phyloP scores from a whole-genome alignment of 2,888 invertebrate genomes.

The Nipponacmea schrenckii region DNA sequence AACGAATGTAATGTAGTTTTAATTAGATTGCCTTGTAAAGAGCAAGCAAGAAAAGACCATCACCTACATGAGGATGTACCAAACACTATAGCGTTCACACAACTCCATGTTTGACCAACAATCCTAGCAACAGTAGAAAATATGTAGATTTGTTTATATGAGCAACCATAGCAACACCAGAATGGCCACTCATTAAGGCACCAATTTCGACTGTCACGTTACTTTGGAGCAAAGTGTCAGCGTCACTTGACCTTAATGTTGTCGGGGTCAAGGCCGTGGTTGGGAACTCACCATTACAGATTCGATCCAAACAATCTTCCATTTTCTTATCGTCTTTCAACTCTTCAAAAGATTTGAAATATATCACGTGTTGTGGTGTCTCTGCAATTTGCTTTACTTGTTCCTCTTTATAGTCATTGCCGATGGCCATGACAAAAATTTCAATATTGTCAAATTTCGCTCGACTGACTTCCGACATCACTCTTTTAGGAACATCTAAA shows the following conservation, averaged over 20 bases:
- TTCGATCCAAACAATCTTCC: neutral
- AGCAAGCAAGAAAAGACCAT: no score
- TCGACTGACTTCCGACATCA: slow-evolving; percentile 29
- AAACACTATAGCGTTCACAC: neutral
- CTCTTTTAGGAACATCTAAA: slow-evolving; percentile 31
- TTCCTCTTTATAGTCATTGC: neutral
- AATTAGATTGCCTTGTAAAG: no score
- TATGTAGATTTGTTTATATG: neutral
- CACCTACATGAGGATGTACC: no score
- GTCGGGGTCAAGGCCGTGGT: neutral
- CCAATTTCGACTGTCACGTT: neutral
- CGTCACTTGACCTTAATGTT: neutral
- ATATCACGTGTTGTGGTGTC: neutral
- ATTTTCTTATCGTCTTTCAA: neutral
- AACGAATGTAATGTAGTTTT: no score
- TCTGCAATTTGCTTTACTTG: neutral
- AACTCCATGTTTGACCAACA: neutral
- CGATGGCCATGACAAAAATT: slow-evolving; percentile 37
- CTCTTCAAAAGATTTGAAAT: neutral
- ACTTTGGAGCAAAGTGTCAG: no score
- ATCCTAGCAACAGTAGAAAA: neutral
- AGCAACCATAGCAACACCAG: neutral
- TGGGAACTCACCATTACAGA: neutral
- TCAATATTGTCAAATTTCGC: slow-evolving; percentile 34
- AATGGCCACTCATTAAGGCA: neutral